These are phyloP conservation scores for Lasioglossum oenotherae DNA, from an alignment of 2,888 invertebrate genomes.

Conservation along the genomic window DNA sequence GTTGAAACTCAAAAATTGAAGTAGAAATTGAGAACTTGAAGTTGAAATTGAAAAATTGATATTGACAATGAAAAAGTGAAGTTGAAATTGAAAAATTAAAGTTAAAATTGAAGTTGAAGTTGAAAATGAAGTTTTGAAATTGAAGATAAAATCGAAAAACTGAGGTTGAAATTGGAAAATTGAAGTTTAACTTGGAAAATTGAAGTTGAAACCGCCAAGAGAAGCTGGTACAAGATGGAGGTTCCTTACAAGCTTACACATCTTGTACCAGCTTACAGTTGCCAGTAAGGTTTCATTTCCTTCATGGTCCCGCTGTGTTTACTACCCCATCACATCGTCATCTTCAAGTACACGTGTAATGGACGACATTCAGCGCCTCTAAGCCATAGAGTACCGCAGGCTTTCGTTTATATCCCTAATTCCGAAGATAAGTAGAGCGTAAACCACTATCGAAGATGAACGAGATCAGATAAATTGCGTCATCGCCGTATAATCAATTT, in stretches of 20 bases:
- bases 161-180: no score
- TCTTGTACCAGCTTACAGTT: neutral
- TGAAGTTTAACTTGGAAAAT: no score
- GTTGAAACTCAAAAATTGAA: no score
- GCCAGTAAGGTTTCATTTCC: conserved; percentile 10
- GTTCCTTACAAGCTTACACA: neutral
- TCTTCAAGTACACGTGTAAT: conserved; percentile 2
- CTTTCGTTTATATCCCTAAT: neutral
- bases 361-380: neutral
- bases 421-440: conserved; percentile 4
- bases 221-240: neutral
- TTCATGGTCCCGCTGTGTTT: neutral
- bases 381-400: neutral
- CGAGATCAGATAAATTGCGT: neutral
- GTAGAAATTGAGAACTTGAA: no score
- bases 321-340: neutral
- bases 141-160: no score
- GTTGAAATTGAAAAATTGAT: no score
- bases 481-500: neutral
- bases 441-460: neutral
- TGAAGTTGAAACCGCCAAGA: no score
- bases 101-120: no score
- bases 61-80: no score
- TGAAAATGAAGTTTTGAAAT: no score
- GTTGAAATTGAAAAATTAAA: no score